Percentiles rank a stretch among this genome's conserved stretches.
phyloP scores from a whole-genome alignment of 2,113 vertebrate species.

The Mystacornis crossleyi region DNA sequence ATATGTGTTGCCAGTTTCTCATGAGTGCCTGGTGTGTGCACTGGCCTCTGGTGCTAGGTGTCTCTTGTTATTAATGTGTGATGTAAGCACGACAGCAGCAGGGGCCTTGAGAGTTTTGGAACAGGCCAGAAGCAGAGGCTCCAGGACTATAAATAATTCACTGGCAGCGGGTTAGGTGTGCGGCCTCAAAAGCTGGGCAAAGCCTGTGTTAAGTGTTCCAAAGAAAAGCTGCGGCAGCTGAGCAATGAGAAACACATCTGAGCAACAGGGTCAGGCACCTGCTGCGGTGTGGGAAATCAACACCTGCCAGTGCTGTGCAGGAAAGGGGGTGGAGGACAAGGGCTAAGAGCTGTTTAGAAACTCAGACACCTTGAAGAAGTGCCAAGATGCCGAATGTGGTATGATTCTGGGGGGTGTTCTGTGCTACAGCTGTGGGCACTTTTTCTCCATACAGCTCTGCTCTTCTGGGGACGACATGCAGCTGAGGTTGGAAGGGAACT shows the following conservation, averaged over 20 bases:
- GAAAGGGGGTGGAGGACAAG: background rate
- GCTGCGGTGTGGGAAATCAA: background rate
- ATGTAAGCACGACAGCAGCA: background rate
- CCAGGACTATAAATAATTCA: background rate
- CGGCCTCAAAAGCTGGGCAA: background rate
- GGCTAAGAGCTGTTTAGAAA: background rate
- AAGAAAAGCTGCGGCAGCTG: background rate
- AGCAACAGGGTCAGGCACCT: background rate
- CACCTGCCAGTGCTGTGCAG: rapidly evolving
- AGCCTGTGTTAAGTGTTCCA: background rate
- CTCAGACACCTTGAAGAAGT: background rate
- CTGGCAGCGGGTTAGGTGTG: background rate
- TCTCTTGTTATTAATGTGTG: background rate
- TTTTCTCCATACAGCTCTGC: background rate
- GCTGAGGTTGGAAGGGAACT: background rate
- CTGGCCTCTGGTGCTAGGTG: background rate
- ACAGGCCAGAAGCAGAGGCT: background rate
- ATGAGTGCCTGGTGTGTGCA: background rate
- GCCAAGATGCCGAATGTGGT: background rate
- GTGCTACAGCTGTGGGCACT: background rate
- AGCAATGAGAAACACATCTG: background rate
- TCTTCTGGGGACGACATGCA: background rate
- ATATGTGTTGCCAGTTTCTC: background rate
- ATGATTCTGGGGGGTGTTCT: background rate
- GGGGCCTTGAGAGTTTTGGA: background rate